These are phyloP conservation scores for Brachionus paranguensis DNA, from an alignment of 1,140 invertebrate species.

Conservation along the genomic window DNA sequence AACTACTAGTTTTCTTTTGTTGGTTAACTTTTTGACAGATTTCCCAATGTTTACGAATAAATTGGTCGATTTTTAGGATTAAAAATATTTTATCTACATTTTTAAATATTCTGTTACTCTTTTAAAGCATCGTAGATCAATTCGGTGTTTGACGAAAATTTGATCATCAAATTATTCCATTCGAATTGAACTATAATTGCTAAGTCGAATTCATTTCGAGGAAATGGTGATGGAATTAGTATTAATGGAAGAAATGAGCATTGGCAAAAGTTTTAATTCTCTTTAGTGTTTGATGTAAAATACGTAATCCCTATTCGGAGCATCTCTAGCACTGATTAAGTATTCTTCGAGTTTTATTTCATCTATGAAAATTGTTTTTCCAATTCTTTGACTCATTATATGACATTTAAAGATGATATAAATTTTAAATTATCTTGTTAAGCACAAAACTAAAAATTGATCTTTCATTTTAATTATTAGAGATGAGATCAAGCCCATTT, in stretches of 20 bases:
- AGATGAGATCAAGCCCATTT: no score
- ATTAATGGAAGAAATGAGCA: neutral
- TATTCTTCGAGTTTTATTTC: neutral
- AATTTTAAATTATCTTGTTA: neutral
- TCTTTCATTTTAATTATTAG: no score
- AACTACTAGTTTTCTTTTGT: neutral
- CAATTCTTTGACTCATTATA: neutral
- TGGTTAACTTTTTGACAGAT: neutral
- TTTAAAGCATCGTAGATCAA: conserved; percentile 29
- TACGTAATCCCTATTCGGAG: neutral
- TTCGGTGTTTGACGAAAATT: neutral
- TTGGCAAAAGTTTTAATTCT: neutral
- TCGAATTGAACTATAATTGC: neutral
- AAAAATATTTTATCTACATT: neutral
- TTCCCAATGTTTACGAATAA: neutral
- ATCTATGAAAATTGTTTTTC: neutral
- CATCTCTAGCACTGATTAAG: neutral
- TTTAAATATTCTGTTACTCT: neutral
- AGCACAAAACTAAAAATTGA: no score
- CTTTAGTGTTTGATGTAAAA: conserved; percentile 4
- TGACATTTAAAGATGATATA: neutral
- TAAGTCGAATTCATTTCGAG: neutral
- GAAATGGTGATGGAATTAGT: conserved; percentile 22
- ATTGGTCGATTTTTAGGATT: neutral
- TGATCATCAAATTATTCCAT: neutral